Conservation (phyloP, 2,797 vertebrate species). For the Thamnophis elegans region DNA sequence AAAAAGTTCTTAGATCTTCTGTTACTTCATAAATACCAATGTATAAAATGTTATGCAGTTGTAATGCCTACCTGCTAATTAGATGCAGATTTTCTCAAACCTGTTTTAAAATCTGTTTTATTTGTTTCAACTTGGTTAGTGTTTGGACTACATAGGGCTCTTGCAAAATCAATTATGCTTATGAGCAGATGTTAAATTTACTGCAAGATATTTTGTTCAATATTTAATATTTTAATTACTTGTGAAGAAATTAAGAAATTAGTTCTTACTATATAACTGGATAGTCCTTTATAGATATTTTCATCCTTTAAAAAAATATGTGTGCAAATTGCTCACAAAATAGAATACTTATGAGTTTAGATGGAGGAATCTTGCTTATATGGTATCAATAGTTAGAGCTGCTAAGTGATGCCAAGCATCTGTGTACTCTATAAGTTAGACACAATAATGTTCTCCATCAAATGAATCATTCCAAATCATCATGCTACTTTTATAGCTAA, state of each 20-base stretch:
- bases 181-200: conserved; percentile 82
- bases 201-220: conserved; percentile 82
- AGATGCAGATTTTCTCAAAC: conserved; percentile 92
- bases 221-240: conserved; percentile 87
- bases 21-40: conserved; percentile 99
- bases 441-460: background rate
- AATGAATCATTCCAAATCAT: background rate
- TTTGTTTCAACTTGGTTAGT: conserved; percentile 80
- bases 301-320: conserved; percentile 59
- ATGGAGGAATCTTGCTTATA: conserved; percentile 70
- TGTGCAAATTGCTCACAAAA: conserved; percentile 76
- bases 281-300: conserved; percentile 77
- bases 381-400: conserved; percentile 80
- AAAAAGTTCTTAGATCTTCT: conserved; percentile 95
- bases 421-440: conserved; percentile 71
- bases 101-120: conserved; percentile 79
- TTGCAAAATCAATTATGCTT: conserved; percentile 83
- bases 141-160: conserved; percentile 78
- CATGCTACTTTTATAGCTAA: conserved; percentile 36
- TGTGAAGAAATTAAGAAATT: conserved; percentile 97
- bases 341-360: conserved; percentile 67
- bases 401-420: conserved; percentile 84
- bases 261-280: conserved; percentile 91
- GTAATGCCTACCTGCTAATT: conserved; percentile 99
- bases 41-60: conserved; percentile 89